phyloP scores from a whole-genome alignment of 2,888 invertebrate species.

The Chrysotoxum bicinctum region DNA sequence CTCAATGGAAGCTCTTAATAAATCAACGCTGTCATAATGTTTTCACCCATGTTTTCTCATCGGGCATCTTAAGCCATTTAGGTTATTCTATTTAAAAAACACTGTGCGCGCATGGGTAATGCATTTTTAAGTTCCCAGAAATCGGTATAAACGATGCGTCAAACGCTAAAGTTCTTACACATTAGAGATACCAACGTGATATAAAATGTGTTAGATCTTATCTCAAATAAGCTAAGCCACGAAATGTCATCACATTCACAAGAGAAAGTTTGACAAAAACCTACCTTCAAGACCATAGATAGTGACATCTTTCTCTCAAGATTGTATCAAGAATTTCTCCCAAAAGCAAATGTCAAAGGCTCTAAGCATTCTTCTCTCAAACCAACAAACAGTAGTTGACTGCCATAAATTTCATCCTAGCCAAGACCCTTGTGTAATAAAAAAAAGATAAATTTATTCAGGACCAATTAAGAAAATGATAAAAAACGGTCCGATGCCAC shows the following conservation, averaged over 20 bases:
- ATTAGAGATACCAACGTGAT: background rate
- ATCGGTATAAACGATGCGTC: background rate
- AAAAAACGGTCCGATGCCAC: conserved; percentile 11
- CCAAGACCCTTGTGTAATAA: background rate
- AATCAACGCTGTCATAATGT: background rate
- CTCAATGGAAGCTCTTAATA: background rate
- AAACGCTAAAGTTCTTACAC: background rate
- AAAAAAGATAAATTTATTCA: conserved; percentile 40
- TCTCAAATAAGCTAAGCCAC: background rate
- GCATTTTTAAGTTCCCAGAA: background rate
- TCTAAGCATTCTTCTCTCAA: background rate
- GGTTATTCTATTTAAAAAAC: background rate
- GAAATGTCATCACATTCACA: background rate
- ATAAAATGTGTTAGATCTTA: background rate
- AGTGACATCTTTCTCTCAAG: background rate
- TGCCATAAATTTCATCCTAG: conserved; percentile 24
- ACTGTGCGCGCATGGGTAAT: background rate
- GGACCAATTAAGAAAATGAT: conserved; percentile 47
- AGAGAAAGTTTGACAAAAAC: background rate
- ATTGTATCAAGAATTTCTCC: background rate
- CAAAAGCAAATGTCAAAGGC: conserved; percentile 4
- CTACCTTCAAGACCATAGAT: background rate
- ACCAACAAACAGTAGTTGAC: conserved; percentile 14
- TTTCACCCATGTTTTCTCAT: background rate
- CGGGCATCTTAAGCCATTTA: background rate